Evolutionary conservation across 2,888 invertebrate genomes (phyloP).

Genomic region (Malachius bipustulatus): DNA sequence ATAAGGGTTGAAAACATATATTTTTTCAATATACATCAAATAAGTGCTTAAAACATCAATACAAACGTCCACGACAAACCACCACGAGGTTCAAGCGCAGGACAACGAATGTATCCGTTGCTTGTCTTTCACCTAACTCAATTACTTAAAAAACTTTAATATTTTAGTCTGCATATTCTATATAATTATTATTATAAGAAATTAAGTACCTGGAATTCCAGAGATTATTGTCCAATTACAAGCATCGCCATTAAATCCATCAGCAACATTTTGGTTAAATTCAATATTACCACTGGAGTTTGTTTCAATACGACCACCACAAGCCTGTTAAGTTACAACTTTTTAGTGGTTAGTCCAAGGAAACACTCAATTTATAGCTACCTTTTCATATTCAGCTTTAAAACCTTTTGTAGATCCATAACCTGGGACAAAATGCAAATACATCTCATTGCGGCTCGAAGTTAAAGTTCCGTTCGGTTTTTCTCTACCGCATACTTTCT

Average conservation of each 20-base stretch:
- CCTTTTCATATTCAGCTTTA: slow-evolving; percentile 49
- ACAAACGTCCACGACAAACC: too few relatives aligned
- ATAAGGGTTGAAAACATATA: too few relatives aligned
- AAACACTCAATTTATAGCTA: slow-evolving; percentile 28
- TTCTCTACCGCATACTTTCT: slow-evolving; percentile 44
- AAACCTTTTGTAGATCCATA: slow-evolving; percentile 62
- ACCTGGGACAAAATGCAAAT: slow-evolving; percentile 49
- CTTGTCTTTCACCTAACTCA: too few relatives aligned
- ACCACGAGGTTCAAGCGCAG: too few relatives aligned
- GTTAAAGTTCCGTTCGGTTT: slow-evolving; percentile 38
- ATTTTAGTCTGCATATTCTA: too few relatives aligned
- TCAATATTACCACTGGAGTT: slow-evolving; percentile 21
- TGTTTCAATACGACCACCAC: slow-evolving; percentile 56
- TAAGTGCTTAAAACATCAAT: too few relatives aligned
- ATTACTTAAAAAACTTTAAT: too few relatives aligned
- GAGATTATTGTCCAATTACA: slow-evolving; percentile 65
- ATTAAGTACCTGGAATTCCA: slow-evolving; percentile 36
- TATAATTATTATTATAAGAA: too few relatives aligned
- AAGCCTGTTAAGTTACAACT: slow-evolving; percentile 39
- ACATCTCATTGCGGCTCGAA: slow-evolving; percentile 50
- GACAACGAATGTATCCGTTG: too few relatives aligned
- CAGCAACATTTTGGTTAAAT: slow-evolving; percentile 4
- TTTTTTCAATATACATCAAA: too few relatives aligned
- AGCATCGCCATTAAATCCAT: slow-evolving; percentile 34
- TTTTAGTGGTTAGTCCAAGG: too few relatives aligned